Evolutionary conservation across 1,140 invertebrate genomes (phyloP), one percentile per base, ranked within the genome.

Genomic region (Lepidurus apus): DNA sequence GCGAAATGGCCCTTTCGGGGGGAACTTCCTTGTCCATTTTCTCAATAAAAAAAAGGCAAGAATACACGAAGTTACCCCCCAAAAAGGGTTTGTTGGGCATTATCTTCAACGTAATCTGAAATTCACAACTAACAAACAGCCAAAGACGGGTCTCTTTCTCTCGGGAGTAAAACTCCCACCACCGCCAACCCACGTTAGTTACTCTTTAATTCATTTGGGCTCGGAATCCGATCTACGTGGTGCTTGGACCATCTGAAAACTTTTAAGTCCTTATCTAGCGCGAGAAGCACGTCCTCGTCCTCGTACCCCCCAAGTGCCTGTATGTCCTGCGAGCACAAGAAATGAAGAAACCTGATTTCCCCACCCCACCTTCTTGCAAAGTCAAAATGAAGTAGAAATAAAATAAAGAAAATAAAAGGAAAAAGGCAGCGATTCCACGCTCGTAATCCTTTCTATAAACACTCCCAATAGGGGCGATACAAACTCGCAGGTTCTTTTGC

Each of bases 251-350:
- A 65, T 65, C 53, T 65, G 53, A 65, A 34, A 34, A 65, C 9
- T 65, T 65, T 21, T 65, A 65, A 65, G 53, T 65, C n/a, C 53
- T 65, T 65, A 65, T 65, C 53, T 65, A n/a, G 53, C 0, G 53
- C 53, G n/a, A 65, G 53, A 65, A 65, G 53, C 53, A 65, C 53
- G 53, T 65, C 21, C 53, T 13, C 53, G 17, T 65, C 21, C 53
- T 65, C 53, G 53, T 65, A 65, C 17, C 53, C 53, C 47, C 53
- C 8, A 21, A 65, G 53, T 65, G 53, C 53, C 53, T 21, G 53
- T 65, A 65, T 65, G 17, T 65, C 21, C 34, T n/a, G 53, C 53
- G 17, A 65, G 53, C 34, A 21, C 53, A 65, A 65, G 53, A 65
- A 65, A 65, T 65, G 53, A 65, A 21, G 53, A 21, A 65, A 65